phyloP scores from a whole-genome alignment of 2,888 invertebrate genomes.

The Zygaena filipendulae region DNA sequence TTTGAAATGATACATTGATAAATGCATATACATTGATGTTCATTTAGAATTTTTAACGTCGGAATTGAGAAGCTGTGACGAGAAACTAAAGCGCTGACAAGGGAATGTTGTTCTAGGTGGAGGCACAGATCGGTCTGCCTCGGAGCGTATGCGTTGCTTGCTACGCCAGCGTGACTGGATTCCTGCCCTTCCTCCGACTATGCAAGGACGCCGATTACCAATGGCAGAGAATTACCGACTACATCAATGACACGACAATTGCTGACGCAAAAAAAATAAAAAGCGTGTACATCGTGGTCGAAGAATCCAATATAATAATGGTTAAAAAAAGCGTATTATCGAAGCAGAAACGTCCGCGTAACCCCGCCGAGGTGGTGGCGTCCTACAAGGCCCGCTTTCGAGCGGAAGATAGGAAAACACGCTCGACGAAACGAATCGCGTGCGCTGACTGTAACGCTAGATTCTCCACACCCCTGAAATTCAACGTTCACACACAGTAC shows the following conservation, averaged over 20 bases:
- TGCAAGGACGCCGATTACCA: conserved; percentile 26
- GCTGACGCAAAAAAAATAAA: conserved; percentile 21
- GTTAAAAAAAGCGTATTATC: conserved; percentile 5
- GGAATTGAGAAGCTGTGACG: too few species aligned
- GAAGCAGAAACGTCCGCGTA: neutral
- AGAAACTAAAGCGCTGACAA: conserved; percentile 15
- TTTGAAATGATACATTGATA: too few species aligned
- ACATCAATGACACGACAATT: conserved; percentile 15
- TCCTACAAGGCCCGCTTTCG: too few species aligned
- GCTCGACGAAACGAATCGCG: too few species aligned
- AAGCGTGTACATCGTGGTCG: conserved; percentile 24
- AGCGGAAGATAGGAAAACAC: conserved; percentile 19
- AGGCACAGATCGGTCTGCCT: conserved; percentile 26
- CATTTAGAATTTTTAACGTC: too few species aligned
- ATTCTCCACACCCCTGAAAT: too few species aligned
- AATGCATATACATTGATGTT: too few species aligned
- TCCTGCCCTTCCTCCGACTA: conserved; percentile 26
- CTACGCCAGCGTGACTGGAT: conserved; percentile 16
- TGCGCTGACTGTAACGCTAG: too few species aligned
- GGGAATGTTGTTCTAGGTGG: conserved; percentile 40
- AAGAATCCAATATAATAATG: conserved; percentile 10
- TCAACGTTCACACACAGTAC: too few species aligned
- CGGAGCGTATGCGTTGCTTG: conserved; percentile 28
- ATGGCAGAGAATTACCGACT: conserved; percentile 26
- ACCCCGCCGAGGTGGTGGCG: conserved; percentile 5